Evolutionary conservation across 2,797 vertebrate species (phyloP).

Genomic region (Gymnothorax reevesii): DNA sequence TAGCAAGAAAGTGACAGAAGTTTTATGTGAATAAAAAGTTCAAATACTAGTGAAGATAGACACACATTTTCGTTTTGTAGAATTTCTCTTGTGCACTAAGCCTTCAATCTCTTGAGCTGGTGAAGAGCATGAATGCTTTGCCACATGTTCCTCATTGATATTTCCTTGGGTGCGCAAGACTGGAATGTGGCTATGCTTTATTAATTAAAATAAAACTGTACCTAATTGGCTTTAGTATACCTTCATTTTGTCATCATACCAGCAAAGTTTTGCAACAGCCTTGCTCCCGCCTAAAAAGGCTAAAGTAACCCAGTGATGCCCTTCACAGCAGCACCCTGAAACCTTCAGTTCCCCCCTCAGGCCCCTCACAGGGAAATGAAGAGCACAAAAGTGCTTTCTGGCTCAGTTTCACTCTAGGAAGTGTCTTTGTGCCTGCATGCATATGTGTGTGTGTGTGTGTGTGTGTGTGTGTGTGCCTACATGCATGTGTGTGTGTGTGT

Average conservation of each 20-base stretch:
- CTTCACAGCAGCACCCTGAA: neutral
- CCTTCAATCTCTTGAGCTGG: neutral
- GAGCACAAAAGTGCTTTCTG: neutral
- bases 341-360: neutral
- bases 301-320: neutral
- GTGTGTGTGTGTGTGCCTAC: neutral
- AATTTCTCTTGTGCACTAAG: neutral
- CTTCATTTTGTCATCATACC: neutral
- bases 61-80: neutral
- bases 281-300: neutral
- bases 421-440: neutral
- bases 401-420: neutral
- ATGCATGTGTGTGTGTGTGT: neutral
- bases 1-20: too few relatives aligned
- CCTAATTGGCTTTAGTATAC: neutral
- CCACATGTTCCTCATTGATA: neutral
- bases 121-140: neutral
- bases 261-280: neutral
- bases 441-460: neutral
- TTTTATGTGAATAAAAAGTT: too few relatives aligned
- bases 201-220: neutral
- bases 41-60: too few relatives aligned
- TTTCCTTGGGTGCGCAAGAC: neutral
- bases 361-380: neutral
- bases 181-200: neutral